Base-by-base conservation (phyloP, 2,797 vertebrate species). In the Betta splendens region DNA sequence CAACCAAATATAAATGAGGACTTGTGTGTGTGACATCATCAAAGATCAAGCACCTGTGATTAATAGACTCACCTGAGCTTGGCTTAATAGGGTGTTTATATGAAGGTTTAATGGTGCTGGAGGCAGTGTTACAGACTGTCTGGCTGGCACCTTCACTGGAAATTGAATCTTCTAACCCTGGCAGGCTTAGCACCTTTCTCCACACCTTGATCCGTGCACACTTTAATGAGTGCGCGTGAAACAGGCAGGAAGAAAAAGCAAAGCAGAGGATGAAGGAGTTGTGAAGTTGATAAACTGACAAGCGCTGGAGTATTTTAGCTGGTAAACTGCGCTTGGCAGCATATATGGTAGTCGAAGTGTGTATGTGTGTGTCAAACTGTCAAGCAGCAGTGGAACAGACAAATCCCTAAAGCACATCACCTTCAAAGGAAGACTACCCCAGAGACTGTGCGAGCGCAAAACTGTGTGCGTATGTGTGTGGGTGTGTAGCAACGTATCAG, bases 281-380 rank as follows among this genome's bases (percentile, higher is more conserved):
- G 59, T 64, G 51, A 58, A 58, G 69, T 62, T 53, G 66, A 69
- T 48, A 54, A 71, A 64, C 40, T 62, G 75, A 66, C 67, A 72
- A 69, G 62, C 3, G 20, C 37, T 21, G 15, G 61, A 65, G 55
- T 16, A 56, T 75, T 62, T 69, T 37, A 43, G 55, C 38, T 22
- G 40, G 51, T 55, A 54, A 81, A 67, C 54, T 64, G 58, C 0
- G 13, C 43, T 51, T 28, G 31, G 59, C 21, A 16, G 56, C 47
- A 54, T 51, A 23, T 65, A 40, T 12, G 44, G 69, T 45, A 31
- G 59, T 15, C 33, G 10, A 26, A 56, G 42, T 52, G 67, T 64
- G 50, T 42, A 18, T 39, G 71, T 71, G 60, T 40, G 69, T 68
- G 73, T 82, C 79, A 79, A 80, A 58, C 68, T 84, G 82, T 85